Evolutionary conservation across 1,140 invertebrate species (phyloP), one percentile per base, ranked within the genome.

Genomic region (Zaprionus vittiger): DNA sequence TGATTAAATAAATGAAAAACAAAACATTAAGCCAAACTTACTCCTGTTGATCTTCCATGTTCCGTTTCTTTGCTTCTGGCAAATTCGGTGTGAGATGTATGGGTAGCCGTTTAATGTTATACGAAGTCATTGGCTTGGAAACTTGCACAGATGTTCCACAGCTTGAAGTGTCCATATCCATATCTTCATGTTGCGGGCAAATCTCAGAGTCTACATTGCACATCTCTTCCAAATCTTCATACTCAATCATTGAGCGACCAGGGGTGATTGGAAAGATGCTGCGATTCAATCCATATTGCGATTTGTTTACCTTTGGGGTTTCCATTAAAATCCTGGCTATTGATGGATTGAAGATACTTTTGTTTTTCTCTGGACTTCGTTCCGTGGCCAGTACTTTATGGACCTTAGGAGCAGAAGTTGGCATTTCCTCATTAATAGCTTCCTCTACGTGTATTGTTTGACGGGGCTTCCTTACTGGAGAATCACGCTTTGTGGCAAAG

Each of bases 81-180:
- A 79, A 71, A 59, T 90, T 90, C 3, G 84, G 84, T 7, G 84
- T 89, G 15, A 89, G 54, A 41, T 89, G 77, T 9, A 20, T 38
- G 4, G 77, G 70, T 14, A 73, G 52, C 2, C 83, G 68, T 28
- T 86, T 86, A 4, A 60, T 62, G 31, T 69, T 70, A 17, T 22
- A 15, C 4, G 38, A 62, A 26, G 6, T 7, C 12, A n/a, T 37
- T 60, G 37, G 22, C 24, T 61, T 68, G 17, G 44, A 26, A n/a
- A 26, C 17, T 15, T 5, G 4, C 7, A 47, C 15, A 6, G 77
- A 77, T 7, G 84, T 81, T 12, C 26, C 70, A 66, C 26, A 26
- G 1, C 4, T 37, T 4, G 47, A 68, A 3, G 49, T 31, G 2
- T 77, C 54, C 6, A 41, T 71, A 14, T 77, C 69, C 7, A 37